Evolutionary conservation across 2,797 vertebrate genomes (phyloP), one percentile per base, ranked within the genome.

Genomic region (Meriones psammophilus): DNA sequence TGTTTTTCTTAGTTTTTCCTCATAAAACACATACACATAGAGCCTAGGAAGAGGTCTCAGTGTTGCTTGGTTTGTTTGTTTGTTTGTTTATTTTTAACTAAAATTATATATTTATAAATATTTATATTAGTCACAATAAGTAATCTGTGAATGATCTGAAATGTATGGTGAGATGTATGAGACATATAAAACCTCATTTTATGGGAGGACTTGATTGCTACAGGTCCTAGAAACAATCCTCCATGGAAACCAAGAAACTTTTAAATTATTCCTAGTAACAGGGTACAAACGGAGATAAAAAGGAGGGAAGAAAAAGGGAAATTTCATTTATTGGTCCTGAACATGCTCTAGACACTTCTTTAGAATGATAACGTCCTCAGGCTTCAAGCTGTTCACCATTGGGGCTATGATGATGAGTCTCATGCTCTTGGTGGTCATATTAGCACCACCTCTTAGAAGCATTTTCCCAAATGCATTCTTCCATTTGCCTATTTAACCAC

Each of bases 371-470:
- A 12, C 2, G 26, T 42, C 10, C 3, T 64, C 46, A 73, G n/a
- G 9, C n/a, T 91, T 62, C 39, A 58, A 68, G 50, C 18, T 84
- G 28, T 73, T 85, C 26, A 84, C 77, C 14, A 68, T 13, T 20
- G 78, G 8, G 8, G 13, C 28, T 77, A 1, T 90, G 26, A 89
- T 76, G n/a, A 18, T 81, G 60, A 64, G 15, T 13, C 39, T 74
- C 30, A 8, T 22, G 30, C 30, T 36, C 28, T 85, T 73, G 22
- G 10, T 54, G 17, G 36, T 20, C 24, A 42, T 15, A 5, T 69
- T 17, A 46, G 5, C 36, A 17, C 0, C 0, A 9, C 3, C 3
- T 64, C 24, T 33, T 56, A 54, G 14, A 5, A 28, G 17, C 0
- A 26, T n/a, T 58, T 36, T 5, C 5, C 42, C 42, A 18, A 54